phyloP scores from a whole-genome alignment of 2,113 vertebrate species.

The Lichenostomus cassidix region DNA sequence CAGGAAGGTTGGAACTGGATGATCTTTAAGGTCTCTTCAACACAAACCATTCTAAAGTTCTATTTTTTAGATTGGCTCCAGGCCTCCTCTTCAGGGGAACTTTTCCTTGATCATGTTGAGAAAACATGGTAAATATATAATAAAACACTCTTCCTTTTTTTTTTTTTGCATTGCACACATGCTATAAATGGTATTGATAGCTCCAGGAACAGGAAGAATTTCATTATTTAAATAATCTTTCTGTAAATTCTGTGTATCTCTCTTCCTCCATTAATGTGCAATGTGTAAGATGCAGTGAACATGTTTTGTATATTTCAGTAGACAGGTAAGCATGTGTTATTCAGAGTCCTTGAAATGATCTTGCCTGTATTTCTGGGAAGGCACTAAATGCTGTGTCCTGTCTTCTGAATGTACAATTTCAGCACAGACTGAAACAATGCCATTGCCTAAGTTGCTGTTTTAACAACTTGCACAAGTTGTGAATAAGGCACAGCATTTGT shows the following conservation, averaged over 20 bases:
- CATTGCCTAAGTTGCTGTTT: accelerated
- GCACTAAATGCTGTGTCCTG: background rate
- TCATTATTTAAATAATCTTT: background rate
- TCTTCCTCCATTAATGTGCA: background rate
- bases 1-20: background rate
- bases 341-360: background rate
- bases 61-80: background rate
- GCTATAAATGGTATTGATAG: background rate
- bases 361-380: background rate
- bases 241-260: background rate
- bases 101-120: background rate
- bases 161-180: background rate
- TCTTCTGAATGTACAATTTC: background rate
- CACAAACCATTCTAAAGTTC: background rate
- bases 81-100: background rate
- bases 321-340: background rate
- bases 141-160: background rate
- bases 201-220: background rate
- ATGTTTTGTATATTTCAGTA: background rate
- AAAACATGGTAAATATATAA: background rate
- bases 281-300: background rate
- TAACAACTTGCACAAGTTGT: background rate
- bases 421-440: background rate
- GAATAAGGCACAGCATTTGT: background rate
- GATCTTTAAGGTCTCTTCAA: background rate